phyloP scores from a whole-genome alignment of 1,140 invertebrate species.

The Leptinotarsa texana region DNA sequence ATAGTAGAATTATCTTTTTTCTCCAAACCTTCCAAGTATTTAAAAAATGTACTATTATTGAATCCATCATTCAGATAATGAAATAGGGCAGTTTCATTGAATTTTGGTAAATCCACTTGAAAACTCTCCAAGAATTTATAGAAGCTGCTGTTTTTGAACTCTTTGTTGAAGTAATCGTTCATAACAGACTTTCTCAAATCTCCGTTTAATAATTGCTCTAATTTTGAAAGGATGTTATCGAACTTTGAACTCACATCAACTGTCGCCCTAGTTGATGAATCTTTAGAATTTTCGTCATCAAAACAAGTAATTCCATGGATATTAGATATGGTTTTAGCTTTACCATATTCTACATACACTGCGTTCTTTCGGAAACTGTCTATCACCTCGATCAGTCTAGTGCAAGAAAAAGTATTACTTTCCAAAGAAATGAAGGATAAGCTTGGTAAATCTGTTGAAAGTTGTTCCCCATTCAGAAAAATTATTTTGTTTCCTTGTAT shows the following conservation, averaged over 20 bases:
- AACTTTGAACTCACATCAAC: neutral
- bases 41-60: slow-evolving; percentile 9
- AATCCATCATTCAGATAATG: slow-evolving; percentile 4
- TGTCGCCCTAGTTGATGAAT: neutral
- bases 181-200: slow-evolving; percentile 2
- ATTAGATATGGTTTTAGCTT: neutral
- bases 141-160: slow-evolving; percentile 21
- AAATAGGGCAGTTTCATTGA: neutral
- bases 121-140: slow-evolving; percentile 22
- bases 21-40: slow-evolving; percentile 19
- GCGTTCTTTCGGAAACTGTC: neutral
- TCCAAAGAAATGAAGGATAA: slow-evolving; percentile 9
- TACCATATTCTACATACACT: neutral
- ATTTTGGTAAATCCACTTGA: neutral
- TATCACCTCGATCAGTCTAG: slow-evolving; percentile 4
- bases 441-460: neutral
- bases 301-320: slow-evolving; percentile 19
- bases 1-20: neutral
- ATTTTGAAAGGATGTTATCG: slow-evolving; percentile 2
- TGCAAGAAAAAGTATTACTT: slow-evolving; percentile 21
- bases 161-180: slow-evolving; percentile 13
- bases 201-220: neutral
- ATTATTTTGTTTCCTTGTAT: slow-evolving; percentile 12
- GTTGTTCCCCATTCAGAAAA: slow-evolving; percentile 13
- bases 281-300: neutral